Base-by-base conservation (phyloP, 2,113 vertebrate genomes). In the Cyprinodon tularosa region DNA sequence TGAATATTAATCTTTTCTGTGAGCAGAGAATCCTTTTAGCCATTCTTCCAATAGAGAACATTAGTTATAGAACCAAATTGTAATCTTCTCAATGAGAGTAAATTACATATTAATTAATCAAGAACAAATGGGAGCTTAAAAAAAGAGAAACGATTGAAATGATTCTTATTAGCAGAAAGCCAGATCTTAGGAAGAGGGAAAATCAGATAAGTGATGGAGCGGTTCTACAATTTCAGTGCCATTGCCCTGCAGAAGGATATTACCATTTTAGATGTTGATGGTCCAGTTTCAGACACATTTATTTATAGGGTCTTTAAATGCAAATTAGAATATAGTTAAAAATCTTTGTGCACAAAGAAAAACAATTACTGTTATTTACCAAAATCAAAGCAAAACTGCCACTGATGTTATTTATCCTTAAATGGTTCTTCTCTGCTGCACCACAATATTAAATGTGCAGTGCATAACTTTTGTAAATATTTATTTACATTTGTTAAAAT, bases 31-130 rank as follows among this genome's bases (percentile, higher is more conserved):
- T 1, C 29, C 68, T 79, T 77, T 73, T 79, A 84, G 81, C 72
- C 80, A 60, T 72, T 22, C 53, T 60, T 47, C 81, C 12, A 22
- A 72, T 70, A 22, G 47, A 1, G 29, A 73, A 75, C 68, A 88
- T 70, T 76, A 70, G 77, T 68, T 75, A 82, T 85, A 81, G 71
- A 72, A 74, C 64, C 76, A 72, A 87, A 76, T 70, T 74, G 64
- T 38, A 82, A 79, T 86, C 84, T 88, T 44, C 40, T 65, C 77
- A 86, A 89, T 78, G 72, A 82, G 71, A 68, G 67, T 1, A 64
- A 81, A 88, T 82, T 85, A 85, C 67, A 80, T 86, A 64, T 73
- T 69, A 90, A 82, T 87, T 78, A 90, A 36, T 39, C 10, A 11
- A 77, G 63, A 79, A 71, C 47, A 22, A 77, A 71, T 63, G 73